Percentiles rank a stretch among this genome's conserved stretches.
Conservation (phyloP, 2,888 invertebrate genomes). For the Caenorhabditis panamensis region DNA sequence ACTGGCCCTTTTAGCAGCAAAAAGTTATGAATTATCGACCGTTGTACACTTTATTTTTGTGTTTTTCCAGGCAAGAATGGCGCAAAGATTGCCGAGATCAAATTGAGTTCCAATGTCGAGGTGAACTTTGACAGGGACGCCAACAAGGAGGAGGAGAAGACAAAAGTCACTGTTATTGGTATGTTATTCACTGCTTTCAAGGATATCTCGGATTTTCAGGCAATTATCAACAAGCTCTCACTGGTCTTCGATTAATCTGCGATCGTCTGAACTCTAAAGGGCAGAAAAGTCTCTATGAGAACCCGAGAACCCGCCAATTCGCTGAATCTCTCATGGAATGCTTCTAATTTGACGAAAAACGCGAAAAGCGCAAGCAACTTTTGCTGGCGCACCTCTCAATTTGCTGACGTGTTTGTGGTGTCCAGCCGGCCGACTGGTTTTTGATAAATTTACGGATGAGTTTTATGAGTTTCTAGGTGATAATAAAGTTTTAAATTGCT, state of each 20-base stretch:
- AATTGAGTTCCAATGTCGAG: conserved; percentile 45
- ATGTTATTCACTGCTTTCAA: background rate
- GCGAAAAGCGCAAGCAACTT: conserved; percentile 8
- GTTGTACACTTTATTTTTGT: too few species aligned
- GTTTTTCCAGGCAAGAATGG: conserved; percentile 53
- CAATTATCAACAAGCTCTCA: conserved; percentile 43
- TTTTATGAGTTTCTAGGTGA: too few species aligned
- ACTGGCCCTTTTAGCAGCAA: conserved; percentile 49
- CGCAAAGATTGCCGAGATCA: conserved; percentile 61
- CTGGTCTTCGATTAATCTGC: conserved; percentile 34
- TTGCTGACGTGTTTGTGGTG: conserved; percentile 33
- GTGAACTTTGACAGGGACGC: conserved; percentile 35
- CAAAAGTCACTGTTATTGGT: conserved; percentile 35
- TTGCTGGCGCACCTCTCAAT: conserved; percentile 12
- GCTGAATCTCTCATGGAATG: conserved; percentile 46
- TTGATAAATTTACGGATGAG: background rate
- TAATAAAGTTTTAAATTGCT: too few species aligned
- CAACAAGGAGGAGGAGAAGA: conserved; percentile 2
- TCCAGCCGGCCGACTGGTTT: conserved; percentile 20
- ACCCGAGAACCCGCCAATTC: conserved; percentile 48
- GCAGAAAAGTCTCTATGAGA: conserved; percentile 35
- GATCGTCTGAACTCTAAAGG: conserved; percentile 49
- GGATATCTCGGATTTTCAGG: conserved; percentile 22
- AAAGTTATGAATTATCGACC: conserved; percentile 9
- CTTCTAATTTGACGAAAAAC: conserved; percentile 13